phyloP scores from a whole-genome alignment of 1,140 invertebrate species.

The Nephotettix cincticeps region DNA sequence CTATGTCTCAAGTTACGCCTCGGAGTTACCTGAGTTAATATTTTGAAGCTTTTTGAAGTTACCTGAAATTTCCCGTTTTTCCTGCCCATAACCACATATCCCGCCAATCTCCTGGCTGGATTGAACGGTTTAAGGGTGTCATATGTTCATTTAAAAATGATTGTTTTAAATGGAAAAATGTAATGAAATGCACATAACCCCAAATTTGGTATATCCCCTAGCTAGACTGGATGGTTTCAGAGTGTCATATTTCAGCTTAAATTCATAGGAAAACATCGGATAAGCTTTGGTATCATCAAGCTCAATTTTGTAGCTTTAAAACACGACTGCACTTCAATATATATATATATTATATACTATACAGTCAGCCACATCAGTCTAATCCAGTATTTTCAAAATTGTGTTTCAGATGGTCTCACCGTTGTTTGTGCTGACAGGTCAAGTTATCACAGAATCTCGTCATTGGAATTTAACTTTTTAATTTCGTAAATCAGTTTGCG shows the following conservation, averaged over 20 bases:
- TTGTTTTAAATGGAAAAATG: no score
- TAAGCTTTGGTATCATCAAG: not conserved
- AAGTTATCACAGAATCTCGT: not conserved
- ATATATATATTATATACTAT: not conserved
- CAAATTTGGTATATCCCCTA: no score
- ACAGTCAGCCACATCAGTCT: not conserved
- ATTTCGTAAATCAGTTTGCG: not conserved
- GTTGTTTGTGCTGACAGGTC: not conserved
- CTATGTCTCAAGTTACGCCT: no score
- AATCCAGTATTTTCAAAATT: not conserved
- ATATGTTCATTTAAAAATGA: no score
- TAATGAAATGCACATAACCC: no score
- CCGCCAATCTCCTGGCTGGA: no score
- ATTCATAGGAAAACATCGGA: not conserved
- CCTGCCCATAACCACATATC: no score
- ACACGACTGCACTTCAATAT: not conserved
- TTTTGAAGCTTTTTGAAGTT: no score
- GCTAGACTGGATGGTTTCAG: not conserved
- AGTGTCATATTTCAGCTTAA: not conserved
- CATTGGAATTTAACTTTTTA: slow-evolving; percentile 11
- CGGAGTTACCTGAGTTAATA: no score
- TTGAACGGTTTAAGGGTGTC: no score
- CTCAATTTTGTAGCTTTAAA: not conserved
- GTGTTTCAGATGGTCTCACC: not conserved
- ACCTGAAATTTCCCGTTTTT: no score